These are phyloP conservation scores for Aplysia californica DNA, from an alignment of 1,140 invertebrate genomes.

Conservation along the genomic window DNA sequence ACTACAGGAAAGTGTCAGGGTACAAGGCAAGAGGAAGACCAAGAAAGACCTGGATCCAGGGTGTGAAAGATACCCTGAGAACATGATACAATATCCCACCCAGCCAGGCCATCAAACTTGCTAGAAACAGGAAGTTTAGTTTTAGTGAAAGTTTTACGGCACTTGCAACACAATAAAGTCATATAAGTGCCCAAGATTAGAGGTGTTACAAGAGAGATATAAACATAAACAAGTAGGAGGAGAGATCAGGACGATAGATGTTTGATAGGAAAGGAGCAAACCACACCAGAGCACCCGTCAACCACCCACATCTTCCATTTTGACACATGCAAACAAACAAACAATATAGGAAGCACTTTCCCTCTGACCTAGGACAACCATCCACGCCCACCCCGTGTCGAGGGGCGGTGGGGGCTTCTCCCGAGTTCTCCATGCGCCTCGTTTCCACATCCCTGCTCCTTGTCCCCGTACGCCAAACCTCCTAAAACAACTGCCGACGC, in stretches of 20 bases:
- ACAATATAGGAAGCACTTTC: neutral
- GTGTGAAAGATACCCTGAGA: too few species aligned
- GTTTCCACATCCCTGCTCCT: neutral
- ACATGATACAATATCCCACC: too few species aligned
- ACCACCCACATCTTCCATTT: too few species aligned
- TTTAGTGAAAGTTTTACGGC: too few species aligned
- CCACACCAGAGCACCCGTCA: too few species aligned
- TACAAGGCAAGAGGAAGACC: neutral
- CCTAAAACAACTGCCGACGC: neutral
- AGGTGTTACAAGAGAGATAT: neutral
- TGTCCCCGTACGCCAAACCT: neutral
- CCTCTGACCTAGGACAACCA: constrained; percentile 40
- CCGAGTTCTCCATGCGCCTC: neutral
- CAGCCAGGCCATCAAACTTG: too few species aligned
- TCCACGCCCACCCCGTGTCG: constrained; percentile 49
- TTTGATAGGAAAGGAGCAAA: neutral
- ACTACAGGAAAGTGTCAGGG: neutral
- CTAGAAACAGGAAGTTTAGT: too few species aligned
- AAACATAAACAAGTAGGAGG: neutral
- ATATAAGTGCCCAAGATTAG: too few species aligned
- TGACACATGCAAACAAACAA: neutral
- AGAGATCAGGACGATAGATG: neutral
- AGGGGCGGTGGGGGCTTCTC: constrained; percentile 34
- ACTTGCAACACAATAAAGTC: too few species aligned
- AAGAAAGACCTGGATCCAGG: too few species aligned